Evolutionary conservation across 2,113 vertebrate genomes (phyloP).

Genomic region (Zeus faber): DNA sequence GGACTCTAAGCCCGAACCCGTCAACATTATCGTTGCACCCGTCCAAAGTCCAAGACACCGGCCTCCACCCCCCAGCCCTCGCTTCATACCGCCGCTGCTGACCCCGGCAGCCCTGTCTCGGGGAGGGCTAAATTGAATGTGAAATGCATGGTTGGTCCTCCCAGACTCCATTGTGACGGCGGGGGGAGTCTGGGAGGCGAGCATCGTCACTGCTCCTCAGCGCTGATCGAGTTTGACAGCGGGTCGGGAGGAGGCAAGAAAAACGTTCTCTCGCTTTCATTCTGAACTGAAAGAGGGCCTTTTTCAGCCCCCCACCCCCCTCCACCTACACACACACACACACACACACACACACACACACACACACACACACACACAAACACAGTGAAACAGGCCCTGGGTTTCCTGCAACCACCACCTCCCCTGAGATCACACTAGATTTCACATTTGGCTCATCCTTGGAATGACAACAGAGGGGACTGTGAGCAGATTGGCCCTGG

Average conservation of each 20-base stretch:
- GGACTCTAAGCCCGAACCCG: constrained; percentile 46
- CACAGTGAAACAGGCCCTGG: constrained; percentile 50
- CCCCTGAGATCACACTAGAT: constrained; percentile 49
- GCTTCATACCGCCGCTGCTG: constrained; percentile 62
- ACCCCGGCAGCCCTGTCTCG: constrained; percentile 73
- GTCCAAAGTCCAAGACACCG: constrained; percentile 60
- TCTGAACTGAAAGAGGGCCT: constrained; percentile 93
- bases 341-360: constrained; percentile 28
- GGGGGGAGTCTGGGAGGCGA: constrained; percentile 74
- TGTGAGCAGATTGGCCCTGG: constrained; percentile 10
- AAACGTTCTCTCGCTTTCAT: constrained; percentile 77
- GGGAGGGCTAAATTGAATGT: constrained; percentile 99
- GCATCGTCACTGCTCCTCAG: constrained; percentile 76
- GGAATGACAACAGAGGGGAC: constrained; percentile 41
- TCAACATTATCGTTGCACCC: constrained; percentile 58
- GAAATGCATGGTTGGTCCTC: constrained; percentile 96
- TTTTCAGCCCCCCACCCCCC: constrained; percentile 78
- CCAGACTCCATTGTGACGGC: constrained; percentile 87
- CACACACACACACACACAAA: constrained; percentile 26
- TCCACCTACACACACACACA: constrained; percentile 20
- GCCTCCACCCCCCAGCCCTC: constrained; percentile 60
- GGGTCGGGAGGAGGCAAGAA: constrained; percentile 89
- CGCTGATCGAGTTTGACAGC: constrained; percentile 99
- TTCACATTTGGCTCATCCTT: constrained; percentile 42
- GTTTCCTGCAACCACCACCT: constrained; percentile 45